Percentiles rank a stretch among this genome's conserved stretches.
Conservation (phyloP, 1,140 invertebrate genomes). For the Mya arenaria region DNA sequence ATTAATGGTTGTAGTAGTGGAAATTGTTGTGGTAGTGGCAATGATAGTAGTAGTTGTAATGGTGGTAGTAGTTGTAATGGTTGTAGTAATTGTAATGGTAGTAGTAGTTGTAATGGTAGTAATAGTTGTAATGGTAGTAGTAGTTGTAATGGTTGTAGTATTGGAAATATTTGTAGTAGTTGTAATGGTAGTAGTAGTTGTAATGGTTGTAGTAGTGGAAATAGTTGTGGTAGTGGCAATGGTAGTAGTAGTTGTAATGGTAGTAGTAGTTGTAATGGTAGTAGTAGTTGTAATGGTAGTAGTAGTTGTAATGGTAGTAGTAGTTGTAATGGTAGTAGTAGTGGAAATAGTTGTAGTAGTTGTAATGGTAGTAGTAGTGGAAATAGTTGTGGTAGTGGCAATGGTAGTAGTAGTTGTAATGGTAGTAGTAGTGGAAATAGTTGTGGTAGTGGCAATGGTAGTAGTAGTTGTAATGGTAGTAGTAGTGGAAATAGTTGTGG, state of each 20-base stretch:
- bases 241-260: background rate
- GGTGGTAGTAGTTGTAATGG: too few relatives aligned
- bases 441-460: background rate
- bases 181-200: background rate
- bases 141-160: too few relatives aligned
- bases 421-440: background rate
- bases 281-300: background rate
- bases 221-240: background rate
- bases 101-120: too few relatives aligned
- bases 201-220: background rate
- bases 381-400: background rate
- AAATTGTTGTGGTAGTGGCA: too few relatives aligned
- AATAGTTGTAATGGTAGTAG: too few relatives aligned
- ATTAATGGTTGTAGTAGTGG: too few relatives aligned
- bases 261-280: background rate
- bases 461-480: slow-evolving; percentile 32
- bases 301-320: background rate
- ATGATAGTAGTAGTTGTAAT: too few relatives aligned
- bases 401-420: background rate
- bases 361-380: background rate
- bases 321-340: background rate
- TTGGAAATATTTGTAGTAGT: background rate
- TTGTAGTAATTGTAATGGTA: too few relatives aligned
- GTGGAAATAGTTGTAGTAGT: slow-evolving; percentile 1
- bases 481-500: slow-evolving; percentile 5